A percentile compares a stretch with the other conserved stretches of the same genome.
Conservation (phyloP, 2,888 invertebrate genomes). For the Coremacera marginata region DNA sequence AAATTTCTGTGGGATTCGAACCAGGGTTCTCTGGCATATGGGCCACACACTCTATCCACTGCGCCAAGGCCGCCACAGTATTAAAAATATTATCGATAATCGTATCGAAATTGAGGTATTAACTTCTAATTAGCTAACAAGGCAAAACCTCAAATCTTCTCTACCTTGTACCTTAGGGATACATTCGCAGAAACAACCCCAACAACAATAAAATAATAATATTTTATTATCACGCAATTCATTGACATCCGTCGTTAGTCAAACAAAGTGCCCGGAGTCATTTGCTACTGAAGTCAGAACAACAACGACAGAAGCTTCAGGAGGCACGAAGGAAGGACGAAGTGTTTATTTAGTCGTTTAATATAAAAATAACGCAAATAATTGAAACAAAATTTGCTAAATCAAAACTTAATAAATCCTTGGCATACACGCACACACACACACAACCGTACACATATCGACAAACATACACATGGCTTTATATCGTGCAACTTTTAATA, state of each 20-base stretch:
- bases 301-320: neutral
- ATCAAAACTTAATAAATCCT: slow-evolving; percentile 51
- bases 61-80: too few relatives aligned
- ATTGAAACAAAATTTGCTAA: slow-evolving; percentile 46
- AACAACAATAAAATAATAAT: neutral
- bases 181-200: neutral
- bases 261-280: slow-evolving; percentile 42
- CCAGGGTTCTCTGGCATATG: too few relatives aligned
- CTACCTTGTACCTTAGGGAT: neutral
- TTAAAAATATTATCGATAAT: neutral
- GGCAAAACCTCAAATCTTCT: neutral
- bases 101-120: neutral
- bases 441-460: slow-evolving; percentile 8
- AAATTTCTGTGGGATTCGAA: too few relatives aligned
- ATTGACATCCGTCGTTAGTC: slow-evolving; percentile 33
- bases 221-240: slow-evolving; percentile 27
- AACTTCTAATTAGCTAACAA: slow-evolving; percentile 1
- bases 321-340: neutral
- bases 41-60: too few relatives aligned
- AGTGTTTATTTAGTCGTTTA: slow-evolving; percentile 40
- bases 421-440: slow-evolving; percentile 21
- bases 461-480: slow-evolving; percentile 18
- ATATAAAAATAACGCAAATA: slow-evolving; percentile 43
- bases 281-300: slow-evolving; percentile 29
- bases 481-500: neutral